A percentile compares a stretch with the other conserved stretches of the same genome.
Evolutionary conservation across 1,140 invertebrate species (phyloP).

Genomic region (Idris sp.): DNA sequence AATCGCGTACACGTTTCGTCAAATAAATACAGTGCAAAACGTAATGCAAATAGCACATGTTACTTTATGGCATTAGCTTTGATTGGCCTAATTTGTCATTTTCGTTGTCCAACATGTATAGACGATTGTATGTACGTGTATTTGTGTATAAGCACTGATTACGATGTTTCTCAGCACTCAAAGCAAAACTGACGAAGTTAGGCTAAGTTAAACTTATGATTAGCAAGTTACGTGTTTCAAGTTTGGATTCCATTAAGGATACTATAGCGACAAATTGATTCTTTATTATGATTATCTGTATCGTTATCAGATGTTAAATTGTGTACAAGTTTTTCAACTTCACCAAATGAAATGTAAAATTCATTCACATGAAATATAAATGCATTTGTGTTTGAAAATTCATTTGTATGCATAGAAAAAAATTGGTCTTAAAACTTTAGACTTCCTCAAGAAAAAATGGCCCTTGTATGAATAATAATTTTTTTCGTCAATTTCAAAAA

Average conservation of each 20-base stretch:
- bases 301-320: slow-evolving; percentile 30
- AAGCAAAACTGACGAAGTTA: slow-evolving; percentile 59
- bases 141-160: slow-evolving; percentile 61
- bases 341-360: no score
- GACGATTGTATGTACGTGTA: slow-evolving; percentile 22
- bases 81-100: slow-evolving; percentile 59
- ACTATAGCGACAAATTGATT: slow-evolving; percentile 33
- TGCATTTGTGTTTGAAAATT: no score
- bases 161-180: slow-evolving; percentile 59
- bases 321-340: no score
- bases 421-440: no score
- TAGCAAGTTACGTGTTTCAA: slow-evolving; percentile 56
- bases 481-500: no score
- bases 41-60: slow-evolving; percentile 49
- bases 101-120: slow-evolving; percentile 49
- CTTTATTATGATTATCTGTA: slow-evolving; percentile 37
- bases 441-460: no score
- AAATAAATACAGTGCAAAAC: slow-evolving; percentile 30
- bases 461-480: no score
- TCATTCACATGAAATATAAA: no score
- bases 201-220: slow-evolving; percentile 55
- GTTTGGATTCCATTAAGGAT: slow-evolving; percentile 53
- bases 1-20: slow-evolving; percentile 16
- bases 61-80: slow-evolving; percentile 49
- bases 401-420: no score